Conservation (phyloP, 2,888 invertebrate genomes). For the Mythimna vitellina region DNA sequence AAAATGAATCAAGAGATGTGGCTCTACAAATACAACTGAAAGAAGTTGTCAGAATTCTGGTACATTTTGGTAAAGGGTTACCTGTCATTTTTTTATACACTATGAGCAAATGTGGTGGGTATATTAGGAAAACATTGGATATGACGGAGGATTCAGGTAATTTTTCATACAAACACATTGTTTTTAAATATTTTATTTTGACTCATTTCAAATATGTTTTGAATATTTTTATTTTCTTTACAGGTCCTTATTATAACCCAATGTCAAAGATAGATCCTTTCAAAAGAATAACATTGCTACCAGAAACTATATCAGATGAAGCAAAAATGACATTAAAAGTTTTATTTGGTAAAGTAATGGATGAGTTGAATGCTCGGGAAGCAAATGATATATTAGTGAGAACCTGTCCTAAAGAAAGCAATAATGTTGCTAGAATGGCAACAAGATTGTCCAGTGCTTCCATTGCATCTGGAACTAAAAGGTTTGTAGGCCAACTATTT, state of each 20-base stretch:
- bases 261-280: conserved; percentile 92
- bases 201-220: background rate
- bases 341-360: conserved; percentile 92
- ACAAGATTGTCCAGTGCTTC: conserved; percentile 83
- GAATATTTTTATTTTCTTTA: conserved; percentile 16
- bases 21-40: conserved; percentile 92
- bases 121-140: conserved; percentile 93
- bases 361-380: conserved; percentile 93
- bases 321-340: conserved; percentile 92
- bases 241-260: conserved; percentile 91
- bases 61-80: conserved; percentile 94
- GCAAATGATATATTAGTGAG: conserved; percentile 95
- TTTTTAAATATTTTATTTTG: background rate
- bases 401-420: conserved; percentile 92
- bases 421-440: conserved; percentile 82
- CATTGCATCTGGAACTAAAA: conserved; percentile 80
- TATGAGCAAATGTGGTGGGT: conserved; percentile 92
- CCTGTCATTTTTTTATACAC: conserved; percentile 96
- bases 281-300: conserved; percentile 94
- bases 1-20: conserved; percentile 89
- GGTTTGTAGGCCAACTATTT: conserved; percentile 68
- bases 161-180: background rate
- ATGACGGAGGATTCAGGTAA: conserved; percentile 91
- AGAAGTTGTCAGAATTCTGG: conserved; percentile 94
- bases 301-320: conserved; percentile 93